Evolutionary conservation across 2,888 invertebrate genomes (phyloP).

Genomic region (Drosophila cyrtoloma): DNA sequence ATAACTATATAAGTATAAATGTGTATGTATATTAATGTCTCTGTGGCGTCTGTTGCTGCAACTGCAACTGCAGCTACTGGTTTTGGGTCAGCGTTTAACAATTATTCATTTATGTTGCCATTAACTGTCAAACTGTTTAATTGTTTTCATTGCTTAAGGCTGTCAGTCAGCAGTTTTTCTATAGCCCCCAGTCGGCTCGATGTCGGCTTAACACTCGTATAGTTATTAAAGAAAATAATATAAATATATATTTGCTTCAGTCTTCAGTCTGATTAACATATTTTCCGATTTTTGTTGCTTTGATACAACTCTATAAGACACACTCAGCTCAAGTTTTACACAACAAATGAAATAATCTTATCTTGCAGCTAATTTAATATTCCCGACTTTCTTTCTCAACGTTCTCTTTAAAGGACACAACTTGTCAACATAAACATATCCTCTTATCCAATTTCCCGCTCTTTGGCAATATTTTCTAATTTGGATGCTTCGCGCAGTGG

Average conservation of each 20-base stretch:
- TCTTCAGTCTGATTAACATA: neutral
- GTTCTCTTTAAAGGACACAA: neutral
- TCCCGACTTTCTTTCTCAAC: neutral
- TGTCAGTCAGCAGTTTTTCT: slow-evolving; percentile 1
- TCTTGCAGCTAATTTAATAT: neutral
- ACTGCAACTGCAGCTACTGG: neutral
- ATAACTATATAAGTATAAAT: slow-evolving; percentile 13
- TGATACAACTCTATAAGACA: neutral
- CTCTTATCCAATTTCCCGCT: slow-evolving; percentile 38
- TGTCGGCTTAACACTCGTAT: neutral
- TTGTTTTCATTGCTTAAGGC: slow-evolving; percentile 36
- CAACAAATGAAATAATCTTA: neutral
- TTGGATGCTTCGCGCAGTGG: slow-evolving; percentile 48
- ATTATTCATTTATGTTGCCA: slow-evolving; percentile 41
- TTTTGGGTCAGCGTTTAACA: slow-evolving; percentile 21
- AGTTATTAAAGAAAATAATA: neutral
- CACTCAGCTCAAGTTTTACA: neutral
- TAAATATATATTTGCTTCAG: neutral
- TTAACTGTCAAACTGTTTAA: slow-evolving; percentile 40
- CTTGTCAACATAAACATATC: slow-evolving; percentile 38
- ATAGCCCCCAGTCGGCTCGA: neutral
- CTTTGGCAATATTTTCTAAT: slow-evolving; percentile 56
- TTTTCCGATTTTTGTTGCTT: neutral
- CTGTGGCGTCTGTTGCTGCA: slow-evolving; percentile 13
- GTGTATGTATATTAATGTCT: slow-evolving; percentile 6